These are phyloP conservation scores for Drosophila yooni DNA, from an alignment of 2,888 invertebrate species.

Conservation along the genomic window DNA sequence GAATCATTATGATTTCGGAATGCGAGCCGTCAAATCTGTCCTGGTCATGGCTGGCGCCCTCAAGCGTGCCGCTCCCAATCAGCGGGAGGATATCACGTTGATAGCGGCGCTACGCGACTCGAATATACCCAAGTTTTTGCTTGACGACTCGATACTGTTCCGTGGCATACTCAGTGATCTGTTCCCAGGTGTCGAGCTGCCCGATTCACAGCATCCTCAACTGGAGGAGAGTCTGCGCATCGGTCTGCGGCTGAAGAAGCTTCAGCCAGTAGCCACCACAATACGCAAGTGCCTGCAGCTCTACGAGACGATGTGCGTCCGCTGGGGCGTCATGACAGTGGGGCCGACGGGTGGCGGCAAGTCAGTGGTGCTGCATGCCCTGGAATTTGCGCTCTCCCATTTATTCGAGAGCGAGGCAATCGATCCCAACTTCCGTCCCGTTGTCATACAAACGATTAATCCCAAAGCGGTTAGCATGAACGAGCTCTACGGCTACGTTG, in stretches of 20 bases:
- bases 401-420: slow-evolving; percentile 87
- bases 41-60: slow-evolving; percentile 96
- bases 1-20: slow-evolving; percentile 96
- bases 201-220: slow-evolving; percentile 91
- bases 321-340: slow-evolving; percentile 97
- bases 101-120: slow-evolving; percentile 95
- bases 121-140: slow-evolving; percentile 95
- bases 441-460: slow-evolving; percentile 92
- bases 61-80: slow-evolving; percentile 93
- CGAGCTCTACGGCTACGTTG: slow-evolving; percentile 94
- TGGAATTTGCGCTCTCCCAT: slow-evolving; percentile 89
- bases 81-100: slow-evolving; percentile 92
- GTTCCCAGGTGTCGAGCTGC: slow-evolving; percentile 93
- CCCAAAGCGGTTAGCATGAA: slow-evolving; percentile 95
- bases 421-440: slow-evolving; percentile 89
- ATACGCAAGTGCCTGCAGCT: slow-evolving; percentile 88
- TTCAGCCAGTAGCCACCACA: slow-evolving; percentile 87
- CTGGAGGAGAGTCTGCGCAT: slow-evolving; percentile 89
- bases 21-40: slow-evolving; percentile 97
- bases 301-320: slow-evolving; percentile 95
- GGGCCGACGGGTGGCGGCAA: slow-evolving; percentile 96
- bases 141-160: slow-evolving; percentile 93
- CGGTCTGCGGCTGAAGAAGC: slow-evolving; percentile 86
- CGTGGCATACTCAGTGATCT: slow-evolving; percentile 95
- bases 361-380: slow-evolving; percentile 90